Base-by-base conservation (phyloP, 2,797 vertebrate genomes). In the Crenuchus spilurus region DNA sequence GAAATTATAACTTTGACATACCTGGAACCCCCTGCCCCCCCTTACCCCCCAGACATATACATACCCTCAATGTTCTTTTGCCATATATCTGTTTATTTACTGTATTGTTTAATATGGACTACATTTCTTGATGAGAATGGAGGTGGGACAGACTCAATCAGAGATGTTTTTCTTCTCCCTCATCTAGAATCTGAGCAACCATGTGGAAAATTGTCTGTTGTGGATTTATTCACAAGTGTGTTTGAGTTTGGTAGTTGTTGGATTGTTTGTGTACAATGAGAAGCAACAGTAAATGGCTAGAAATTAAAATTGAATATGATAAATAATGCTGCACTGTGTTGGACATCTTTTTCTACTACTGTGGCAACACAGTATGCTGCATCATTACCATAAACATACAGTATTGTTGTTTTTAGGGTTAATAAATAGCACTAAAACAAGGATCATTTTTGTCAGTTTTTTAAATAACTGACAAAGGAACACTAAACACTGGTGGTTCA, bases 31-130 rank as follows among this genome's bases (percentile, higher is more conserved):
- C n/a, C n/a, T n/a, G n/a, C n/a, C n/a, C n/a, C n/a, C n/a, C n/a
- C n/a, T n/a, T n/a, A n/a, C n/a, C n/a, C n/a, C n/a, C n/a, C n/a
- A n/a, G n/a, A 65, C 67, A 26, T 60, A 66, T 33, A 69, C 66
- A 60, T 35, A 20, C 26, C 30, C 31, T 20, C 60, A 20, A 37
- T 26, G 18, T 62, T 76, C 78, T 75, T 74, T 67, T 76, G 75
- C 70, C 48, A 65, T 63, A 75, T 65, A 79, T 76, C 75, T 72
- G 51, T 65, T 66, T 82, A 83, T 88, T 86, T 87, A 84, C 67
- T 81, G 48, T 68, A 72, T 73, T 87, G 81, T 87, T 88, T 88
- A 88, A 90, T 84, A 87, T 85, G 72, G 83, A 75, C 74, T 88
- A 84, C 84, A 67, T 62, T 35, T 54, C 51, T 24, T 67, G 48